phyloP scores from a whole-genome alignment of 2,113 vertebrate genomes.

The Athene cunicularia region DNA sequence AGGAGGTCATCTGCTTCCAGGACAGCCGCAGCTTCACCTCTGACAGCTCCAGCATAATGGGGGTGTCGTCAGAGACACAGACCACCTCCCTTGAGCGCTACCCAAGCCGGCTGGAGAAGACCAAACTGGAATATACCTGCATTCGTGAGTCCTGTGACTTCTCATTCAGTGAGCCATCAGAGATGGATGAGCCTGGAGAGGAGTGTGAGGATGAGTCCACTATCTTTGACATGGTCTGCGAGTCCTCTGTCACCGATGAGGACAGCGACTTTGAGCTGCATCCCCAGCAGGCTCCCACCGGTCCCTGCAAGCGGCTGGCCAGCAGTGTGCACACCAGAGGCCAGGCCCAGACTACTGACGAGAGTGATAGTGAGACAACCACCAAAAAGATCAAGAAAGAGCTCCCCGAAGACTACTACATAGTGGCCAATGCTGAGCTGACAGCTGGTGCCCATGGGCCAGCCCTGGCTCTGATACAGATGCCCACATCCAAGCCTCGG shows the following conservation, averaged over 20 bases:
- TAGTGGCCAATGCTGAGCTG: constrained; percentile 82
- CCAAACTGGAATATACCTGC: constrained; percentile 80
- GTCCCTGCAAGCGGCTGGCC: constrained; percentile 57
- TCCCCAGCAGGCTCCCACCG: constrained; percentile 43
- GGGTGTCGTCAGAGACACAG: constrained; percentile 78
- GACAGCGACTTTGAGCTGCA: constrained; percentile 85
- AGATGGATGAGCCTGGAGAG: constrained; percentile 82
- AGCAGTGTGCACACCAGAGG: constrained; percentile 22
- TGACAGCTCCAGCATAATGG: constrained; percentile 82
- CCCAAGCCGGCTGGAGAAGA: constrained; percentile 74
- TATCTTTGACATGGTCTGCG: constrained; percentile 87
- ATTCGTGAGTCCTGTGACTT: constrained; percentile 86
- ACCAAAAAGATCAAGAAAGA: constrained; percentile 91
- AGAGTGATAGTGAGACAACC: constrained; percentile 67
- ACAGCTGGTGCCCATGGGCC: constrained; percentile 71
- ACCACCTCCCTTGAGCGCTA: constrained; percentile 82
- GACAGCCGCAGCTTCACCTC: constrained; percentile 86
- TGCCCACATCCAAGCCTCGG: constrained; percentile 77
- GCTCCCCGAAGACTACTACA: constrained; percentile 85
- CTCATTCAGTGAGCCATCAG: constrained; percentile 86
- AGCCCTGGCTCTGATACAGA: constrained; percentile 75
- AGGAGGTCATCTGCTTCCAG: constrained; percentile 84
- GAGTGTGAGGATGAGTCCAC: constrained; percentile 85
- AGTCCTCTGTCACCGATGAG: constrained; percentile 88
- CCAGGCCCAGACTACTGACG: constrained; percentile 68